Evolutionary conservation across 2,888 invertebrate species (phyloP).

Genomic region (Poecilus cupreus): DNA sequence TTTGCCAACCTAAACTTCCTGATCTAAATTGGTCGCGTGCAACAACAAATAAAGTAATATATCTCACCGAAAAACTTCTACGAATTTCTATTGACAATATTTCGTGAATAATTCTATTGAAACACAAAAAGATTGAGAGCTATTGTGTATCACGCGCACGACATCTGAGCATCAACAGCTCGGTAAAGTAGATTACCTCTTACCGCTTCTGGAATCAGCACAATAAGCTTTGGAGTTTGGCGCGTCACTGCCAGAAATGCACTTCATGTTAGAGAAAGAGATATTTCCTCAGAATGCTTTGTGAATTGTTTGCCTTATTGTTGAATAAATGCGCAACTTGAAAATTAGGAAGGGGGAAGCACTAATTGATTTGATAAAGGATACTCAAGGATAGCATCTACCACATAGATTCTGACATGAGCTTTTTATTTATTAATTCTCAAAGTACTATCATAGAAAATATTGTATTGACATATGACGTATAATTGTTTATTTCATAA

Average conservation of each 20-base stretch:
- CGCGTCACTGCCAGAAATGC: neutral
- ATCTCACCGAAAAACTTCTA: no score
- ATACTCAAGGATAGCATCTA: neutral
- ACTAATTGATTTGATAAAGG: neutral
- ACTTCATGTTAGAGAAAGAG: neutral
- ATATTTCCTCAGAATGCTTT: neutral
- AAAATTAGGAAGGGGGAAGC: neutral
- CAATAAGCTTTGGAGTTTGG: neutral
- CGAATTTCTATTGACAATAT: neutral
- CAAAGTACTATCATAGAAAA: no score
- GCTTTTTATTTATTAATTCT: no score
- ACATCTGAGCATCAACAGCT: neutral
- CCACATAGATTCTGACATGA: no score
- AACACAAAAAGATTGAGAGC: no score
- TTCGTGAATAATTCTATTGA: no score
- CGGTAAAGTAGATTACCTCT: conserved; percentile 23
- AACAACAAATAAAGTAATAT: no score
- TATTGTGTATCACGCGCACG: neutral
- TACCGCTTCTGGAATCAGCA: neutral
- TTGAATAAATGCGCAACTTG: neutral
- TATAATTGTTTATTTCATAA: no score
- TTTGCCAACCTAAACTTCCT: no score
- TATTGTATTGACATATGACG: no score
- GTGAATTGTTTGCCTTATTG: neutral
- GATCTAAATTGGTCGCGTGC: no score